Conservation (phyloP, 53 echinoderm and acorn worm species). For the Stichopus horrens region DNA sequence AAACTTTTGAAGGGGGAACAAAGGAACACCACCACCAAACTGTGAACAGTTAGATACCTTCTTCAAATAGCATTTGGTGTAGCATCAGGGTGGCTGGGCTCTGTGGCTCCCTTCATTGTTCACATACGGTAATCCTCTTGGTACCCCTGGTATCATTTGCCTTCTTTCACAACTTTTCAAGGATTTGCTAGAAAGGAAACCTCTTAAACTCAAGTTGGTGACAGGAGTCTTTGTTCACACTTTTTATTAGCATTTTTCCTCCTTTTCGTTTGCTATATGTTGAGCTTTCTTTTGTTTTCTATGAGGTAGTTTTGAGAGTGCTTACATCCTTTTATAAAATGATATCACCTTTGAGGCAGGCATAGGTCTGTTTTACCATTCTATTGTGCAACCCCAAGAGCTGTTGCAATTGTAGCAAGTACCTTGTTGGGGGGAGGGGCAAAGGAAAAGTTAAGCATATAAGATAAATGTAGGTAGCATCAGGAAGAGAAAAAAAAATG, state of each 20-base stretch:
- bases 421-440: too few species aligned
- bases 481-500: too few species aligned
- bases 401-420: too few species aligned
- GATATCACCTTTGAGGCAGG: too few species aligned
- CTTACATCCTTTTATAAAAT: too few species aligned
- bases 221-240: background rate
- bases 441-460: too few species aligned
- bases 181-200: background rate
- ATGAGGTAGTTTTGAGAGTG: too few species aligned
- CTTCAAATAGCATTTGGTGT: background rate
- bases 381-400: too few species aligned
- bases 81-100: background rate
- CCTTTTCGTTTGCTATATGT: too few species aligned
- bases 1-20: background rate
- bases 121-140: background rate
- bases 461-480: too few species aligned
- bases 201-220: background rate
- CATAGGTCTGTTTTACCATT: too few species aligned
- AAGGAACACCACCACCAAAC: background rate
- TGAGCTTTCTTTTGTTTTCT: too few species aligned
- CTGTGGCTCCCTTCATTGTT: background rate
- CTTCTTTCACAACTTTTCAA: conserved; percentile 36
- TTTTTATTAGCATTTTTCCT: background rate
- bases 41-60: background rate
- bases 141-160: background rate